Percentiles rank a stretch among this genome's conserved stretches.
Evolutionary conservation across 2,113 vertebrate genomes (phyloP).

Genomic region (Pithys albifrons): DNA sequence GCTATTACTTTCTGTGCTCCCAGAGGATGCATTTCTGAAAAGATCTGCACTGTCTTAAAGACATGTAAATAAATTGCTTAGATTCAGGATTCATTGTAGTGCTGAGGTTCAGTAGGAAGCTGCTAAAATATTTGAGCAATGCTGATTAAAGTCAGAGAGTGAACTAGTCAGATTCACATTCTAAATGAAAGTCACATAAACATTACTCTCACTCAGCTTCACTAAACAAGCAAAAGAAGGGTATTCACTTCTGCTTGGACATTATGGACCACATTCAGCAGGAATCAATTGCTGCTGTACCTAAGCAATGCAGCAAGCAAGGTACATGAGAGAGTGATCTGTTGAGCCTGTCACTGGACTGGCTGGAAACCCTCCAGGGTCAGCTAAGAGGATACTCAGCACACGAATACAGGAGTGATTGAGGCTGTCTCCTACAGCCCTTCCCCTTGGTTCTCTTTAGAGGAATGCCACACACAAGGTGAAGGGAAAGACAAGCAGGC

Average conservation of each 20-base stretch:
- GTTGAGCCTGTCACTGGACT: neutral
- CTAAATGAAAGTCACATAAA: neutral
- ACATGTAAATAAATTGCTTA: neutral
- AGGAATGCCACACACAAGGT: neutral
- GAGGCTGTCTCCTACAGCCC: neutral
- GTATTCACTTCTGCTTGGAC: neutral
- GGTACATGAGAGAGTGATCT: neutral
- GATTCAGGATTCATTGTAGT: conserved; percentile 6
- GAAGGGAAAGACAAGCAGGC: neutral
- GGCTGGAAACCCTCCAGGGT: neutral
- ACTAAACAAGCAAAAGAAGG: neutral
- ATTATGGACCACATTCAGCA: neutral
- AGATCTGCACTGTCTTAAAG: neutral
- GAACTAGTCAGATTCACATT: neutral
- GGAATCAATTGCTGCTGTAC: neutral
- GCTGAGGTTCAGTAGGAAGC: neutral
- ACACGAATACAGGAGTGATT: fast-evolving
- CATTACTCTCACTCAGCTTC: neutral
- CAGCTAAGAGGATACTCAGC: neutral
- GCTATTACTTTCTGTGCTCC: neutral
- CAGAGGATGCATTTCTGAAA: conserved; percentile 5
- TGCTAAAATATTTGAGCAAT: conserved; percentile 9
- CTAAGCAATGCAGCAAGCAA: neutral
- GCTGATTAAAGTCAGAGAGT: neutral
- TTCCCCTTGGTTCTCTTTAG: neutral